These are phyloP conservation scores for Ceratosolen solmsi DNA, from an alignment of 1,140 invertebrate species.

Conservation along the genomic window DNA sequence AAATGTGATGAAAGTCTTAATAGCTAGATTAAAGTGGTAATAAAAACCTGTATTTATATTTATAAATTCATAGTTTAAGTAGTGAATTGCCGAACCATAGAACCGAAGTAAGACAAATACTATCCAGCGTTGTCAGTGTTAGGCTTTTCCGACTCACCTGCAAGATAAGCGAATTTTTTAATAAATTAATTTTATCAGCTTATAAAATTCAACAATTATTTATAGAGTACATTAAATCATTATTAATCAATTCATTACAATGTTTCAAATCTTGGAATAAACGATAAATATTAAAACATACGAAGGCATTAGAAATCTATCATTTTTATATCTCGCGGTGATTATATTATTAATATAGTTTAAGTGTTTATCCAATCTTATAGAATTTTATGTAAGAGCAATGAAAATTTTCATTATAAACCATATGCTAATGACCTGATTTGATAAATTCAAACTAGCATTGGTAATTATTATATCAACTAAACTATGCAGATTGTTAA, in stretches of 20 bases:
- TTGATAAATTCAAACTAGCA: not conserved
- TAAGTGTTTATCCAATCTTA: not conserved
- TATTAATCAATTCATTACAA: not conserved
- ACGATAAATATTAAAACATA: not conserved
- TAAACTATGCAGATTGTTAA: not conserved
- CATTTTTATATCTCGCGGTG: not conserved
- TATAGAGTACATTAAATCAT: not conserved
- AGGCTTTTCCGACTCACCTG: slow-evolving; percentile 29
- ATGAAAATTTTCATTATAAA: not conserved
- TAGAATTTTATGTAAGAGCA: too few species aligned
- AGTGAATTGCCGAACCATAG: slow-evolving; percentile 51
- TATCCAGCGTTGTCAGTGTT: not conserved
- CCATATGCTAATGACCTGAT: not conserved
- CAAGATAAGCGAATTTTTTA: slow-evolving; percentile 18
- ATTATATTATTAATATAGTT: not conserved
- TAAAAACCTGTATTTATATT: slow-evolving; percentile 31
- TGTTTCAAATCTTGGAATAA: not conserved
- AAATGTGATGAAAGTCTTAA: slow-evolving; percentile 29
- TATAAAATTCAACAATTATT: too few species aligned
- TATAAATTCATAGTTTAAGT: slow-evolving; percentile 7
- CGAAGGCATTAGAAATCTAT: not conserved
- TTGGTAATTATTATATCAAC: not conserved
- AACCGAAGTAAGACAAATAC: not conserved
- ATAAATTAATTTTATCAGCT: not conserved
- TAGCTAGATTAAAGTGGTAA: slow-evolving; percentile 22